Base-by-base conservation (phyloP, 2,797 vertebrate genomes). In the Diceros bicornis region DNA sequence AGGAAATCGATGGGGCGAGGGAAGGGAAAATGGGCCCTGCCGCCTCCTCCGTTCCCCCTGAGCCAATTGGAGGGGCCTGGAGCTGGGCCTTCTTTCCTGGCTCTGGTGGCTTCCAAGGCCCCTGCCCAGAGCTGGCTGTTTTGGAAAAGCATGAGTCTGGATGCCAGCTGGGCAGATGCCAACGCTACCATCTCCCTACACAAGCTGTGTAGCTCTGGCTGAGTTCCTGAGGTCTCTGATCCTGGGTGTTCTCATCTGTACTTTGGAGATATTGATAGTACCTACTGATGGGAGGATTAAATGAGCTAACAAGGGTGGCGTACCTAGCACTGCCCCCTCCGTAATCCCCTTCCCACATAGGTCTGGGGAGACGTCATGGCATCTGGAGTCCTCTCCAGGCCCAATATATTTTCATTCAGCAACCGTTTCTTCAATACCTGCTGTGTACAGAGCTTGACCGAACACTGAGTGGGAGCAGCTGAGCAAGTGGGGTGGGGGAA, bases 151-250 rank as follows among this genome's bases (percentile, higher is more conserved):
- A 0, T 8, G n/a, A 10, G 7, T 47, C 55, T 88, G 83, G 57
- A 44, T 27, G 37, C 74, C 64, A n/a, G 2, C 32, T 20, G 50
- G 57, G 44, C n/a, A 77, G 62, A 11, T 71, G 77, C 71, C 0
- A 0, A 4, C 10, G 1, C 21, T 64, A 21, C 34, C 4, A 0
- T 72, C 52, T 74, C 47, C 47, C 47, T 47, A 47, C 47, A 8
- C 25, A 71, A 29, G 47, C 94, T 61, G 10, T 89, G 72, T 52
- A 77, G 55, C 50, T 64, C 27, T 62, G 74, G 52, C 47, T 55
- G 59, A 59, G 25, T 68, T 84, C 27, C 84, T 50, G 44, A 81
- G 85, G 68, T 79, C 90, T 97, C 71, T 89, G 79, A 61, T 86
- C 77, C 52, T 59, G 0, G 0, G n/a, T 29, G 18, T 71, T 96